phyloP scores from a whole-genome alignment of 2,113 vertebrate species.

The Alouatta palliata region DNA sequence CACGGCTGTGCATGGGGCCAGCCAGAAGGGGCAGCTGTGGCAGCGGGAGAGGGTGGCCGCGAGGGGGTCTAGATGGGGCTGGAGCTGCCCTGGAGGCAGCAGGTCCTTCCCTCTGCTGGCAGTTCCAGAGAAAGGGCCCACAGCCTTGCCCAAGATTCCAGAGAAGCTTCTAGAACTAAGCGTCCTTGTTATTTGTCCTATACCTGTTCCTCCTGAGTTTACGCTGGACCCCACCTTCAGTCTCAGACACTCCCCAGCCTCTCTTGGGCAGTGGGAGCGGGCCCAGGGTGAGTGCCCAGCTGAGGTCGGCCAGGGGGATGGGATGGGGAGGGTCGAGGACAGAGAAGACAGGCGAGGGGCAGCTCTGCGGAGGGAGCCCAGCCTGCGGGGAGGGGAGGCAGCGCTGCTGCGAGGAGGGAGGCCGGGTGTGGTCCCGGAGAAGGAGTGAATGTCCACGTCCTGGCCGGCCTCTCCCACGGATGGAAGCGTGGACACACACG shows the following conservation, averaged over 20 bases:
- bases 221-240: not conserved
- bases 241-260: not conserved
- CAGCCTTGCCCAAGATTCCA: not conserved
- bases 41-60: not conserved
- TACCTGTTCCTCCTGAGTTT: not conserved
- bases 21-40: not conserved
- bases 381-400: not conserved
- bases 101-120: not conserved
- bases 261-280: not conserved
- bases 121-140: not conserved
- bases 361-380: not conserved
- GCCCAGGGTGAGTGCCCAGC: too few relatives aligned
- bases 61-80: rapidly evolving
- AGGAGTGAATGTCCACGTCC: too few relatives aligned
- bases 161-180: not conserved
- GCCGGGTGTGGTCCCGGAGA: not conserved
- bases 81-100: not conserved
- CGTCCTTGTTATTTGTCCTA: not conserved
- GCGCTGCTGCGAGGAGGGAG: not conserved
- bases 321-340: not conserved
- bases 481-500: not conserved
- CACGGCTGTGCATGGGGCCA: not conserved
- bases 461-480: not conserved
- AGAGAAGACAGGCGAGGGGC: not conserved
- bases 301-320: not conserved